phyloP scores from a whole-genome alignment of 2,888 invertebrate genomes.

The Andrena fulva region DNA sequence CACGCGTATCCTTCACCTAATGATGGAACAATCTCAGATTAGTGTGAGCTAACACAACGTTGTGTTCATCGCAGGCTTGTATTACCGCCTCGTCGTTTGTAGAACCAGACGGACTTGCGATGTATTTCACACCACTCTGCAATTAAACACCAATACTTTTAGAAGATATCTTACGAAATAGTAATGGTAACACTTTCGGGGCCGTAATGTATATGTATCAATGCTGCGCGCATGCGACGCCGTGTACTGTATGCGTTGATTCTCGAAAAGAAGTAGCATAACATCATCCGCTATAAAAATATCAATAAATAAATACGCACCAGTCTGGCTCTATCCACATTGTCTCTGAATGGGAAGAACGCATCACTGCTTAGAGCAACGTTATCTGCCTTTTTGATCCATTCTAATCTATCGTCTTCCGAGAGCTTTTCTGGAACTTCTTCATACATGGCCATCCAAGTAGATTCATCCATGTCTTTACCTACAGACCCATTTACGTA shows the following conservation, averaged over 20 bases:
- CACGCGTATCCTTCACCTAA: constrained; percentile 84
- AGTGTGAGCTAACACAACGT: constrained; percentile 94
- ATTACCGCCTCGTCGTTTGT: constrained; percentile 96
- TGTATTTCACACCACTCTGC: constrained; percentile 97
- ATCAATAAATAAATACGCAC: constrained; percentile 85
- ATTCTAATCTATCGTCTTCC: constrained; percentile 88
- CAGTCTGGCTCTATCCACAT: constrained; percentile 96
- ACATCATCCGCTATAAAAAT: background rate
- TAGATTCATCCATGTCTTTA: constrained; percentile 92
- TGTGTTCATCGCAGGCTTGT: constrained; percentile 96
- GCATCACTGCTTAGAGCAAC: constrained; percentile 98
- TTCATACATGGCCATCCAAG: constrained; percentile 92
- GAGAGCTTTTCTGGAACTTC: constrained; percentile 90
- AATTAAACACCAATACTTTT: constrained; percentile 77
- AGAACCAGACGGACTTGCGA: constrained; percentile 97
- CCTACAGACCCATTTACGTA: constrained; percentile 97
- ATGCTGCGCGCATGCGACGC: too few relatives aligned
- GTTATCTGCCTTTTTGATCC: constrained; percentile 90
- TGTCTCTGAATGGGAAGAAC: constrained; percentile 99
- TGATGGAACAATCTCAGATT: constrained; percentile 97
- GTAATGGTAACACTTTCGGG: background rate
- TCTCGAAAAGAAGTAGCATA: background rate
- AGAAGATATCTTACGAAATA: background rate
- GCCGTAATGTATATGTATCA: too few relatives aligned
- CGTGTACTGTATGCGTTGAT: too few relatives aligned